Evolutionary conservation across 2,888 invertebrate genomes (phyloP).

Genomic region (Macaria notata): DNA sequence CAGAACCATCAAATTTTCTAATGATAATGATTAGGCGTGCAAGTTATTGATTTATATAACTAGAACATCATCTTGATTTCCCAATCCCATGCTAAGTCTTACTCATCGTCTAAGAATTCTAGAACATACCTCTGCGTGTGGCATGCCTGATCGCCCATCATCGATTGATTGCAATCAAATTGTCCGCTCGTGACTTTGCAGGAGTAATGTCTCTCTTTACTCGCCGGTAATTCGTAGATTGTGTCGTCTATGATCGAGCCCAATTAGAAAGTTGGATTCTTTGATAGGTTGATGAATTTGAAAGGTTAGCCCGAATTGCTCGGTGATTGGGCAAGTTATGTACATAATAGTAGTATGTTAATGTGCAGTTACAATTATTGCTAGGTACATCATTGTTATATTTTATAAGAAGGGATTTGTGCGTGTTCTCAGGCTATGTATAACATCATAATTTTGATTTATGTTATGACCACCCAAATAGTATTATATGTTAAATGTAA

Average conservation of each 20-base stretch:
- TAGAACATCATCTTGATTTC: no score
- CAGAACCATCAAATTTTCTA: no score
- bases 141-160: conserved; percentile 35
- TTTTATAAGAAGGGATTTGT: no score
- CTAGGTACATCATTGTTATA: no score
- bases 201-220: conserved; percentile 75
- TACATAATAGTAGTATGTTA: neutral
- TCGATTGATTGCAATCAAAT: conserved; percentile 74
- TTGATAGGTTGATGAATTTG: conserved; percentile 19
- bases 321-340: conserved; percentile 20
- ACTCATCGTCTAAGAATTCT: conserved; percentile 3
- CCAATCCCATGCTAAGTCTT: neutral
- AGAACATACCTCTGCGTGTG: conserved; percentile 39
- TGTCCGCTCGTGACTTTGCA: conserved; percentile 67
- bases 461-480: no score
- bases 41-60: no score
- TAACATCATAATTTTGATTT: no score
- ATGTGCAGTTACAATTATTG: no score
- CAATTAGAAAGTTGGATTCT: conserved; percentile 27
- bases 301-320: conserved; percentile 23
- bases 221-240: conserved; percentile 41
- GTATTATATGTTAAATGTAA: no score
- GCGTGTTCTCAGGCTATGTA: no score
- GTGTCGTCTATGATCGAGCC: conserved; percentile 27
- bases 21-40: no score